Conservation (phyloP, 2,113 vertebrate genomes). For the Callionymus lyra region DNA sequence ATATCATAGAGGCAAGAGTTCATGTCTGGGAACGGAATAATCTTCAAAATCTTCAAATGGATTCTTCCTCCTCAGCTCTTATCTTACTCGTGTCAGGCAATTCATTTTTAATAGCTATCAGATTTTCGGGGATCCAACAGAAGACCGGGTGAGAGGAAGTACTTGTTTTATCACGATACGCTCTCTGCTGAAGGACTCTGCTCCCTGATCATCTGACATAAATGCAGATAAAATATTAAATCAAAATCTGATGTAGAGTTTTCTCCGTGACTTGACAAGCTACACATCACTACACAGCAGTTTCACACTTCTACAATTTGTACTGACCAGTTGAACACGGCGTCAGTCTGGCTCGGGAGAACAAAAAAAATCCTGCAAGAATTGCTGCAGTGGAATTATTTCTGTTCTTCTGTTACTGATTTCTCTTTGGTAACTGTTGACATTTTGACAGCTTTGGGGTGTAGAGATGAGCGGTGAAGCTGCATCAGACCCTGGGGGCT, state of each 20-base stretch:
- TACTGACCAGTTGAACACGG: constrained; percentile 18
- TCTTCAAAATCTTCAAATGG: constrained; percentile 1
- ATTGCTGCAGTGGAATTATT: background rate
- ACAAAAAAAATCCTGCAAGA: constrained; percentile 11
- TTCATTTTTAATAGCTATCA: constrained; percentile 9
- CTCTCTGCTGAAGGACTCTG: constrained; percentile 25
- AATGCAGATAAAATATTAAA: constrained; percentile 51
- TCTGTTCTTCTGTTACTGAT: constrained; percentile 2
- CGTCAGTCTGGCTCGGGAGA: background rate
- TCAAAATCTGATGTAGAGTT: constrained; percentile 32
- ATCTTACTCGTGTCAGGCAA: constrained; percentile 4
- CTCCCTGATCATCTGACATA: constrained; percentile 27
- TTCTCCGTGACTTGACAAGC: constrained; percentile 34
- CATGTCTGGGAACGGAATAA: too few species aligned
- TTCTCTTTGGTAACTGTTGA: constrained; percentile 2
- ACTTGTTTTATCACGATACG: constrained; percentile 26
- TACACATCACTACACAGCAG: constrained; percentile 18
- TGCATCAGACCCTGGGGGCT: constrained; percentile 4
- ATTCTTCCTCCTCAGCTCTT: too few species aligned
- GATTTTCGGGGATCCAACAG: constrained; percentile 1
- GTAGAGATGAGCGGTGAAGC: constrained; percentile 2
- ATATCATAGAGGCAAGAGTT: too few species aligned
- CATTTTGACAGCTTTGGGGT: constrained; percentile 9
- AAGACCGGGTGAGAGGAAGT: constrained; percentile 10
- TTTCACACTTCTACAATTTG: constrained; percentile 15